phyloP scores from a whole-genome alignment of 1,140 invertebrate genomes.

The Camponotus vicinus region DNA sequence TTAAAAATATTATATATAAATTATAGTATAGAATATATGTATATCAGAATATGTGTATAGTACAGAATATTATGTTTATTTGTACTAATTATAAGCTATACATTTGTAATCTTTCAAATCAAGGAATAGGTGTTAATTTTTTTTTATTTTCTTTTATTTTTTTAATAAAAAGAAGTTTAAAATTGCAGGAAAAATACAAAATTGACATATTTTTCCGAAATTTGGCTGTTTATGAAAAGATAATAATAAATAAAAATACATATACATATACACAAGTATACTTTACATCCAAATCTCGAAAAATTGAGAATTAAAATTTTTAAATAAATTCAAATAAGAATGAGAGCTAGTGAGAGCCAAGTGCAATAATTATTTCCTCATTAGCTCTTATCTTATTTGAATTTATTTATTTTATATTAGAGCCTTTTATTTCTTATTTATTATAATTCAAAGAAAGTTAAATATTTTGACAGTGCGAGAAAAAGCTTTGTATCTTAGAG shows the following conservation, averaged over 20 bases:
- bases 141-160: background rate
- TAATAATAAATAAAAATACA: constrained; percentile 9
- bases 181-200: background rate
- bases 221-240: background rate
- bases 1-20: background rate
- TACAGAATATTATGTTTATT: too few relatives aligned
- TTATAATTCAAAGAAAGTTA: constrained; percentile 3
- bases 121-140: too few relatives aligned
- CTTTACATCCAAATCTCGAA: background rate
- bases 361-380: too few relatives aligned
- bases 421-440: too few relatives aligned
- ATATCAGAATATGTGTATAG: background rate
- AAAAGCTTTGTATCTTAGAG: background rate
- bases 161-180: background rate
- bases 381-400: too few relatives aligned
- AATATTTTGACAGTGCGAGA: background rate
- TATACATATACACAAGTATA: background rate
- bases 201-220: background rate
- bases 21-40: background rate
- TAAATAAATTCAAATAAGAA: too few relatives aligned
- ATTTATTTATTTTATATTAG: too few relatives aligned
- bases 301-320: background rate
- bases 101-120: background rate
- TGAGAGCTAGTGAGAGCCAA: too few relatives aligned
- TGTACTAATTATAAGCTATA: background rate